These are phyloP conservation scores for Corvus moneduloides DNA, from an alignment of 2,113 vertebrate species.

Conservation along the genomic window DNA sequence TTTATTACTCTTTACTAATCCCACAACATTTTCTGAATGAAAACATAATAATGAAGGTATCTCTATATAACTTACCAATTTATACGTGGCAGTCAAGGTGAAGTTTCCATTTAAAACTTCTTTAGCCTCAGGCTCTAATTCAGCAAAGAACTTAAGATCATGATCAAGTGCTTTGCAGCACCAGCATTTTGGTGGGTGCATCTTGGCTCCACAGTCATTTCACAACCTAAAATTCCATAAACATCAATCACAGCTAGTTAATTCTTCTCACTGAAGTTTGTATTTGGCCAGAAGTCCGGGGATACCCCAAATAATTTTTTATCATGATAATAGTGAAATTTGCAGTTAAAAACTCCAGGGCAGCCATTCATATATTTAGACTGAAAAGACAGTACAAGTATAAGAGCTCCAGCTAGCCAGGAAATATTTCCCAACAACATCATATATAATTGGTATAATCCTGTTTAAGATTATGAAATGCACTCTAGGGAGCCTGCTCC, in stretches of 20 bases:
- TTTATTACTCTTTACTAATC: constrained; percentile 2
- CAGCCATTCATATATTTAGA: not conserved
- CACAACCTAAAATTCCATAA: not conserved
- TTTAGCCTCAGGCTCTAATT: not conserved
- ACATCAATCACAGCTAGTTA: not conserved
- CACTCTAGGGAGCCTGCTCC: not conserved
- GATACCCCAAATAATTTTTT: not conserved
- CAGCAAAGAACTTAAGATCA: not conserved
- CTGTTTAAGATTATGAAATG: not conserved
- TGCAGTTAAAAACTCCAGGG: not conserved
- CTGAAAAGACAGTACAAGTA: not conserved
- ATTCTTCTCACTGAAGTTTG: not conserved
- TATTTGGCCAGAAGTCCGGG: not conserved
- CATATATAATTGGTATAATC: not conserved
- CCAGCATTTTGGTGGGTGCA: not conserved
- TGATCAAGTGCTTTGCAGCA: not conserved
- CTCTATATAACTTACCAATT: not conserved
- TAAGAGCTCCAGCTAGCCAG: not conserved
- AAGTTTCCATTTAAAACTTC: not conserved
- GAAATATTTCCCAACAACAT: not conserved
- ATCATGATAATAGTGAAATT: not conserved
- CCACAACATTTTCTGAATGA: constrained; percentile 2
- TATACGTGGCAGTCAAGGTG: not conserved
- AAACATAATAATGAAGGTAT: not conserved
- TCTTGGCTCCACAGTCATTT: not conserved